These are phyloP conservation scores for Galerucella pusilla DNA, from an alignment of 2,888 invertebrate species.

Conservation along the genomic window DNA sequence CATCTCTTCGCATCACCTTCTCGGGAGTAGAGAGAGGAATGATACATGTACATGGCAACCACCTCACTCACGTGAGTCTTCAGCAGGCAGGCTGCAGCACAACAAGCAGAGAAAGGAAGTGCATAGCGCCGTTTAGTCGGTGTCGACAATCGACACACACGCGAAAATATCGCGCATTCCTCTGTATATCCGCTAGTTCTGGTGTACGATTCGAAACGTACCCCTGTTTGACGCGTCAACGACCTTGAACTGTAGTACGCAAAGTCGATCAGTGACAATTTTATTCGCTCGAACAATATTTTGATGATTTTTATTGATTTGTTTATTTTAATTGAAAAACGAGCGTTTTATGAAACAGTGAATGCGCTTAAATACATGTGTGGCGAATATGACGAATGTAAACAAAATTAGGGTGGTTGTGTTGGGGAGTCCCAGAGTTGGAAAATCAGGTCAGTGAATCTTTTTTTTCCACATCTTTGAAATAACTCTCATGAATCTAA, in stretches of 20 bases:
- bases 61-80: conserved; percentile 45
- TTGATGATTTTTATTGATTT: conserved; percentile 15
- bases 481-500: neutral
- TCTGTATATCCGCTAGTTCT: conserved; percentile 14
- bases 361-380: conserved; percentile 21
- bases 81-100: conserved; percentile 30
- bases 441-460: conserved; percentile 75
- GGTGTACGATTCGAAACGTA: conserved; percentile 9
- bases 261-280: conserved; percentile 1
- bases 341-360: conserved; percentile 12
- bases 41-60: conserved; percentile 37
- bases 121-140: conserved; percentile 44
- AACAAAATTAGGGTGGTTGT: conserved; percentile 84
- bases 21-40: conserved; percentile 33
- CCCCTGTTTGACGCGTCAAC: conserved; percentile 35
- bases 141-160: conserved; percentile 48
- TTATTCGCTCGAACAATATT: conserved; percentile 12
- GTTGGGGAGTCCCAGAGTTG: conserved; percentile 80
- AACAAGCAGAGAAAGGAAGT: conserved; percentile 39
- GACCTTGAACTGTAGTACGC: conserved; percentile 38
- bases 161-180: conserved; percentile 36
- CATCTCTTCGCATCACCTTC: conserved; percentile 31
- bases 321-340: conserved; percentile 4
- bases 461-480: neutral
- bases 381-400: conserved; percentile 75